These are phyloP conservation scores for Smutsia temminckii DNA, from an alignment of 2,797 vertebrate genomes.

Conservation along the genomic window DNA sequence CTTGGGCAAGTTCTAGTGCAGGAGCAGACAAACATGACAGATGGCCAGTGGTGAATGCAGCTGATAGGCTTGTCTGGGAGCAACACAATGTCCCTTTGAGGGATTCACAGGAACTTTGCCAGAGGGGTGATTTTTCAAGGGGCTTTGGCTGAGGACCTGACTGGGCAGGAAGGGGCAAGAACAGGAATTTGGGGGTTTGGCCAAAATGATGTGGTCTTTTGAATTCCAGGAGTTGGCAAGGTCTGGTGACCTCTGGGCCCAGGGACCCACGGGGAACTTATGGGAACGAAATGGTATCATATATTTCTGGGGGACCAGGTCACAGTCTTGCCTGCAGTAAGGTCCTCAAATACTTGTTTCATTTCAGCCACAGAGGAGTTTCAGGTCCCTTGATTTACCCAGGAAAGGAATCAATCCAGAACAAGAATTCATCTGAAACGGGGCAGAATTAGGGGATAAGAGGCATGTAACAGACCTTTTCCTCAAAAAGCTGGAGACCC, in stretches of 20 bases:
- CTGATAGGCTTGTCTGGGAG: background rate
- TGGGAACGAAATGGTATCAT: background rate
- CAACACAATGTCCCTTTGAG: background rate
- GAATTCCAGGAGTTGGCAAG: background rate
- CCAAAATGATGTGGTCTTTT: background rate
- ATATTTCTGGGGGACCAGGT: background rate
- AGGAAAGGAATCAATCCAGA: background rate
- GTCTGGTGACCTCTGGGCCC: background rate
- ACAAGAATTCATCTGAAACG: background rate
- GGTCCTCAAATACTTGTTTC: accelerated
- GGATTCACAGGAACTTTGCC: background rate
- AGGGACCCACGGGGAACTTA: background rate
- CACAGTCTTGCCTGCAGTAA: background rate
- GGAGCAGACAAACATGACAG: background rate
- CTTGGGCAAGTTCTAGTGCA: background rate
- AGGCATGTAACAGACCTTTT: background rate
- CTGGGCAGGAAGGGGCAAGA: background rate
- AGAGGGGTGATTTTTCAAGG: background rate
- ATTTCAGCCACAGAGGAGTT: slow-evolving; percentile 4
- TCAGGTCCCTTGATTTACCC: background rate
- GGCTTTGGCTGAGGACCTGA: background rate
- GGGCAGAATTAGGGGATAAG: background rate
- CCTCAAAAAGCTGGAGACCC: background rate
- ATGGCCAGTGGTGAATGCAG: background rate
- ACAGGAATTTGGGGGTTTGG: background rate